Percentiles rank a stretch among this genome's conserved stretches.
Evolutionary conservation across 2,797 vertebrate species (phyloP).

Genomic region (Xenops minutus): DNA sequence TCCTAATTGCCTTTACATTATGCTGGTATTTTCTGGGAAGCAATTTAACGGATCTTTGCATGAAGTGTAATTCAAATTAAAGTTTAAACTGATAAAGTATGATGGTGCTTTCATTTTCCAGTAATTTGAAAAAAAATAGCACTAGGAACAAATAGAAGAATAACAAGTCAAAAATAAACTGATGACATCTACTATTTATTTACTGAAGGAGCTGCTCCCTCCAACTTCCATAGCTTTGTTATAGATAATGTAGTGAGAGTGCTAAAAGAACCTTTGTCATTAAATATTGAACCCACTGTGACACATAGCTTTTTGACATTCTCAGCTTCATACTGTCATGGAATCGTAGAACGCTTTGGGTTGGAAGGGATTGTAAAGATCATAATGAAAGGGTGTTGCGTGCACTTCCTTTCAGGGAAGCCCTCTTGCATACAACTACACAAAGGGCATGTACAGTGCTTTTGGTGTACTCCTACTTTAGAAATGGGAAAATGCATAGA

Average conservation of each 20-base stretch:
- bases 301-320: neutral
- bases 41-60: constrained; percentile 22
- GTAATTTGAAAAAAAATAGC: constrained; percentile 16
- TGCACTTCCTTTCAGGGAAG: neutral
- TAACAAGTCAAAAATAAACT: neutral
- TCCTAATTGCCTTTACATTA: neutral
- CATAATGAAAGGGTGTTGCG: neutral
- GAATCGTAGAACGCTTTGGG: neutral
- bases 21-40: neutral
- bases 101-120: constrained; percentile 28
- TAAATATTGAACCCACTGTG: neutral
- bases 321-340: neutral
- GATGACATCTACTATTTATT: neutral
- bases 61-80: constrained; percentile 14
- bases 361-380: neutral
- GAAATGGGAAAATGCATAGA: neutral
- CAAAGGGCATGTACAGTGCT: neutral
- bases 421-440: neutral
- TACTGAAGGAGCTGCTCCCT: neutral
- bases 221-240: neutral
- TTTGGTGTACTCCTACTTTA: neutral
- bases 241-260: neutral
- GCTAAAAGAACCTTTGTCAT: neutral
- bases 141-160: neutral
- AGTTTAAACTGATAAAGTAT: constrained; percentile 50